Percentiles rank a stretch among this genome's conserved stretches.
Conservation (phyloP, 2,113 vertebrate genomes). For the Stigmatopora argus region DNA sequence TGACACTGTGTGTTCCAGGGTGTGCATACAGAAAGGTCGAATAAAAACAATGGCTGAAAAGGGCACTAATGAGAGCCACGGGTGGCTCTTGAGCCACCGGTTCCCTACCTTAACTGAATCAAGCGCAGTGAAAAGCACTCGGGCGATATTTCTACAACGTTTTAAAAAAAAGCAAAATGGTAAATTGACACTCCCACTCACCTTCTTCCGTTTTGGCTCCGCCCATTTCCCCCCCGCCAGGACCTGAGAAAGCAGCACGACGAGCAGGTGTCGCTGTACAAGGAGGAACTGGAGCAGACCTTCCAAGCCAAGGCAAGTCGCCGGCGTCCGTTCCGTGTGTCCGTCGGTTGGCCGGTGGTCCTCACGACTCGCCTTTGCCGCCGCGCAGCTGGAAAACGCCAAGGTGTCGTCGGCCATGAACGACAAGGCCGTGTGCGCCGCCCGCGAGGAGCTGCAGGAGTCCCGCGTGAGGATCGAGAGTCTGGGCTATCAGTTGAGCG, state of each 20-base stretch:
- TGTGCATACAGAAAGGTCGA: too few relatives aligned
- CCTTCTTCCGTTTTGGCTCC: too few relatives aligned
- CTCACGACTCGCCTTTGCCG: slow-evolving; percentile 4
- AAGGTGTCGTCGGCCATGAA: slow-evolving; percentile 85
- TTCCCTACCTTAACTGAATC: too few relatives aligned
- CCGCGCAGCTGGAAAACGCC: slow-evolving; percentile 83
- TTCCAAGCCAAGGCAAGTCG: slow-evolving; percentile 83
- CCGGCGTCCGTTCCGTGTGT: too few relatives aligned
- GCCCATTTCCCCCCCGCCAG: slow-evolving; percentile 21
- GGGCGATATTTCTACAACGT: too few relatives aligned
- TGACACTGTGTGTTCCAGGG: too few relatives aligned
- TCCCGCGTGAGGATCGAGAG: slow-evolving; percentile 83
- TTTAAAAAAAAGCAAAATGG: too few relatives aligned
- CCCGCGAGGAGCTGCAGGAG: slow-evolving; percentile 88
- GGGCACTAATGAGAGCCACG: too few relatives aligned
- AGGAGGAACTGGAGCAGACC: slow-evolving; percentile 83
- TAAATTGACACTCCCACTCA: too few relatives aligned
- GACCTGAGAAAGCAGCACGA: slow-evolving; percentile 87
- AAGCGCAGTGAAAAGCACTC: too few relatives aligned
- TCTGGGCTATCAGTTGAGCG: slow-evolving; percentile 82
- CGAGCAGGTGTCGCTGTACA: slow-evolving; percentile 84
- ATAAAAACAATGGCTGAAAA: too few relatives aligned
- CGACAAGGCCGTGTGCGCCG: slow-evolving; percentile 81
- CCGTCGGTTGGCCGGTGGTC: not conserved
- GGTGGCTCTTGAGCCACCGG: too few relatives aligned